Conservation (phyloP, 1,140 invertebrate genomes). For the Drosophila arizonae region DNA sequence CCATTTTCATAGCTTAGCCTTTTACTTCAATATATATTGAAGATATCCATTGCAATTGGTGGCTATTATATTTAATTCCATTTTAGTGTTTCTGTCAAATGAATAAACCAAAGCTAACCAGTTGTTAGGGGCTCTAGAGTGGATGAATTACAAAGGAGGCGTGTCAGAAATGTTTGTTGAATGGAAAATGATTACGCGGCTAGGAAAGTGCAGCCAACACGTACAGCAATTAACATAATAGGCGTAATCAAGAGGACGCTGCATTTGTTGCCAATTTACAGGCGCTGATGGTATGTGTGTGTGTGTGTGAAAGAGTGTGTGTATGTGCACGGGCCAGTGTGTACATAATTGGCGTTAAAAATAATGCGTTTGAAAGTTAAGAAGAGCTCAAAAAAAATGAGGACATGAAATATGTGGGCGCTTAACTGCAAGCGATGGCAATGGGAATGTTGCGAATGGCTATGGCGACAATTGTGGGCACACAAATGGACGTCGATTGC, state of each 20-base stretch:
- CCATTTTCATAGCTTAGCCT: no score
- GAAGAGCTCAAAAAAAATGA: conserved; percentile 55
- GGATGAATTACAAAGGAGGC: conserved; percentile 3
- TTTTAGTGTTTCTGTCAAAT: no score
- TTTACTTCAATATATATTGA: no score
- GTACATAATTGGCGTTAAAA: conserved; percentile 73
- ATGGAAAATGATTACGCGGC: conserved; percentile 50
- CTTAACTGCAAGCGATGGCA: conserved; percentile 46
- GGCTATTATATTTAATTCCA: neutral
- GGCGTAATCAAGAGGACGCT: conserved; percentile 60
- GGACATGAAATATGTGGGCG: conserved; percentile 59
- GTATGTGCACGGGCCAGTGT: conserved; percentile 22
- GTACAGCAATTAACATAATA: conserved; percentile 73
- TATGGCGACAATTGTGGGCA: conserved; percentile 66
- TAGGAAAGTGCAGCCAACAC: conserved; percentile 43
- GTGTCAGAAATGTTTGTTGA: conserved; percentile 15
- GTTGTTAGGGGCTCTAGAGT: conserved; percentile 6
- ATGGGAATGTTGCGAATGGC: conserved; percentile 49
- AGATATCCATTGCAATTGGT: neutral
- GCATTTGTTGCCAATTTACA: conserved; percentile 71
- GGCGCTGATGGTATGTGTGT: conserved; percentile 11
- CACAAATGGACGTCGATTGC: conserved; percentile 74
- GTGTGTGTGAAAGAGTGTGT: neutral
- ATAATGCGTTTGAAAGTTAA: conserved; percentile 69
- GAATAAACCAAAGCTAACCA: neutral